Conservation (phyloP, 2,888 invertebrate genomes). For the Antitype chi region DNA sequence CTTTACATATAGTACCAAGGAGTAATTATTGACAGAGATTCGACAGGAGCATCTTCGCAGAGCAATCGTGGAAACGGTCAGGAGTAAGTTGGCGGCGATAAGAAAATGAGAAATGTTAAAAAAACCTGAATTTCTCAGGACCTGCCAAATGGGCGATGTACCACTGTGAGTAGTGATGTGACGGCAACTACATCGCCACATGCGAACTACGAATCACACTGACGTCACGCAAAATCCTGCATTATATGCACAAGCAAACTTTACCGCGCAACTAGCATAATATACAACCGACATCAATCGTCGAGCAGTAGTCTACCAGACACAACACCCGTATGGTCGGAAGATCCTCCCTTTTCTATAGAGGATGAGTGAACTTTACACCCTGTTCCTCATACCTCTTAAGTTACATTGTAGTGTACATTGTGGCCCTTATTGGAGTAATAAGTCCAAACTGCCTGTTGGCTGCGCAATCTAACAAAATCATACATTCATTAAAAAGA, state of each 20-base stretch:
- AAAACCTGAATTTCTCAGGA: background rate
- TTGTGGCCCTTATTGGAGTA: background rate
- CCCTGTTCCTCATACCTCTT: too few relatives aligned
- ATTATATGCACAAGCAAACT: too few relatives aligned
- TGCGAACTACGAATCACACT: too few relatives aligned
- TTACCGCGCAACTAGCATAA: too few relatives aligned
- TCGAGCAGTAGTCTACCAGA: too few relatives aligned
- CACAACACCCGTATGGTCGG: too few relatives aligned
- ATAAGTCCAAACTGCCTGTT: constrained; percentile 20
- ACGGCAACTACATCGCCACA: too few relatives aligned
- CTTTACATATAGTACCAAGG: background rate
- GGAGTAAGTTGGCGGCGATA: background rate
- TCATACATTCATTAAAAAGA: constrained; percentile 50
- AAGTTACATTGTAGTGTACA: background rate
- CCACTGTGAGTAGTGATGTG: too few relatives aligned
- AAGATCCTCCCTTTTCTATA: too few relatives aligned
- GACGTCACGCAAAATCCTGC: too few relatives aligned
- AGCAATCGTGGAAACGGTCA: background rate
- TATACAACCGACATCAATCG: too few relatives aligned
- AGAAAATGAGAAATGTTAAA: background rate
- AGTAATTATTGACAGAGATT: background rate
- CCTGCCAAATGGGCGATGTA: background rate
- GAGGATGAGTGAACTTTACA: too few relatives aligned
- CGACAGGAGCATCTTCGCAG: background rate
- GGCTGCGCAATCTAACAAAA: constrained; percentile 45